phyloP scores from a whole-genome alignment of 2,888 invertebrate species.

The Panorpa germanica region DNA sequence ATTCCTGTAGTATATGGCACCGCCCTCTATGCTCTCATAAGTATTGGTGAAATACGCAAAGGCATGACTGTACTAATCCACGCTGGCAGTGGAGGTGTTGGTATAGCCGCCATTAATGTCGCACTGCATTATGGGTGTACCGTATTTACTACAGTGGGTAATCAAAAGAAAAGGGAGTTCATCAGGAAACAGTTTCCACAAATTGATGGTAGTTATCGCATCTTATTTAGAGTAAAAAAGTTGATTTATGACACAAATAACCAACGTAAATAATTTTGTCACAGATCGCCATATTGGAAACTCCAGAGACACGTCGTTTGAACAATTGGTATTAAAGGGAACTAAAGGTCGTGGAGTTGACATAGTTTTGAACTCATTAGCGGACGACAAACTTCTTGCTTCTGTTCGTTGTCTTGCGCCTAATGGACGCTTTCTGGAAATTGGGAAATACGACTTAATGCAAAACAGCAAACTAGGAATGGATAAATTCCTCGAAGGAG shows the following conservation, averaged over 20 bases:
- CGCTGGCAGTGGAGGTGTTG: constrained; percentile 81
- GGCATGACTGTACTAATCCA: constrained; percentile 73
- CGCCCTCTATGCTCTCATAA: constrained; percentile 23
- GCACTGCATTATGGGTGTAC: constrained; percentile 69
- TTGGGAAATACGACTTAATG: constrained; percentile 82
- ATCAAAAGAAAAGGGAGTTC: constrained; percentile 61
- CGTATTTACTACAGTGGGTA: constrained; percentile 74
- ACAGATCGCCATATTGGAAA: constrained; percentile 53
- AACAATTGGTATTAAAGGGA: constrained; percentile 50
- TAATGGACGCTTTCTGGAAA: constrained; percentile 83
- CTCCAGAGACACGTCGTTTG: constrained; percentile 63
- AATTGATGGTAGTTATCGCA: constrained; percentile 23
- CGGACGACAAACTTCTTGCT: constrained; percentile 69
- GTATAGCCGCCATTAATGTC: constrained; percentile 81
- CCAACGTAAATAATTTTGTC: neutral
- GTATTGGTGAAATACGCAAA: constrained; percentile 18
- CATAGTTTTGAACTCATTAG: constrained; percentile 67
- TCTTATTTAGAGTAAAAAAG: no score
- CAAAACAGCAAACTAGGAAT: constrained; percentile 77
- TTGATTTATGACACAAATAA: no score
- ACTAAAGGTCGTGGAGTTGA: constrained; percentile 72
- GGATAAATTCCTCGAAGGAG: constrained; percentile 77
- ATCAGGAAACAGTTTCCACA: constrained; percentile 63
- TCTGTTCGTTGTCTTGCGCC: constrained; percentile 69
- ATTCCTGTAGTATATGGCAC: constrained; percentile 50